Evolutionary conservation across 1,140 invertebrate species (phyloP).

Genomic region (Ctenoplectra terminalis): DNA sequence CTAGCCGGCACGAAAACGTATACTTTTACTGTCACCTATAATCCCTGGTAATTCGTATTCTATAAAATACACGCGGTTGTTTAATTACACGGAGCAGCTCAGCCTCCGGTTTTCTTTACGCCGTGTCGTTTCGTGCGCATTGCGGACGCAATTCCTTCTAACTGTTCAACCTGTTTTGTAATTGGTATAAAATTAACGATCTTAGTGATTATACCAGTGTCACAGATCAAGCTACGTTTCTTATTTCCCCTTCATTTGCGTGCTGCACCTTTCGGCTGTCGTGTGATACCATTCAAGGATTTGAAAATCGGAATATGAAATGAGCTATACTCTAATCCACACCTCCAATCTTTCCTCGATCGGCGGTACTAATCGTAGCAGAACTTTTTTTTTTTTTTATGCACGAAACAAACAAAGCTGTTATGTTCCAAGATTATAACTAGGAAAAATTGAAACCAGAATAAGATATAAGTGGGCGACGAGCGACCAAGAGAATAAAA

Average conservation of each 20-base stretch:
- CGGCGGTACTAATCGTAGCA: background rate
- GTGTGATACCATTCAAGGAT: background rate
- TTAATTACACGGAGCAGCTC: slow-evolving; percentile 13
- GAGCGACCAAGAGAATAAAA: slow-evolving; percentile 9
- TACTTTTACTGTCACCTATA: background rate
- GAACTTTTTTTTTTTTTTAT: too few relatives aligned
- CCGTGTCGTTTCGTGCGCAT: background rate
- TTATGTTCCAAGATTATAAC: background rate
- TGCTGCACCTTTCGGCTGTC: background rate
- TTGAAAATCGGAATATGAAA: background rate
- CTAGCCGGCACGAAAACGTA: background rate
- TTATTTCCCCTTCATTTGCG: background rate
- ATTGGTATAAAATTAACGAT: slow-evolving; percentile 15
- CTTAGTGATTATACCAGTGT: background rate
- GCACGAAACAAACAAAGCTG: too few relatives aligned
- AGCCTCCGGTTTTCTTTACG: background rate
- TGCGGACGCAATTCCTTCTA: background rate
- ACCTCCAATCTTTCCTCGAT: background rate
- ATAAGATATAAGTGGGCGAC: background rate
- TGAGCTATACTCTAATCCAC: too few relatives aligned
- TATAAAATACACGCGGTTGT: background rate
- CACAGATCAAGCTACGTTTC: background rate
- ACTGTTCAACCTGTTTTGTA: slow-evolving; percentile 23
- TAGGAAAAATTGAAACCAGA: too few relatives aligned
- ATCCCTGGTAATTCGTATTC: background rate